Base-by-base conservation (phyloP, 35 echinoderm and acorn worm genomes). In the Apostichopus californicus region DNA sequence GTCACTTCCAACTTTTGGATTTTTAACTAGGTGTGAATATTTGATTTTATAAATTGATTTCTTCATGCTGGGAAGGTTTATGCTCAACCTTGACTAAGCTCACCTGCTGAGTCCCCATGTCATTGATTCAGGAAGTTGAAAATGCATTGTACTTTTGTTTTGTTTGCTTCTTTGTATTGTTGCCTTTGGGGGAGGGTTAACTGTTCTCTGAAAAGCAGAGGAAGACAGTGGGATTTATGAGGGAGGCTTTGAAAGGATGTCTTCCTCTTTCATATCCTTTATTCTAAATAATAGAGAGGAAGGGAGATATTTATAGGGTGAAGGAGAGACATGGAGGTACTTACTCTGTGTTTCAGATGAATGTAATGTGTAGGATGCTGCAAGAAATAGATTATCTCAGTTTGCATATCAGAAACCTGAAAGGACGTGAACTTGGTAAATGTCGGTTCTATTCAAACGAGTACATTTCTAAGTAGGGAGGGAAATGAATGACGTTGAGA, bases 1-100 rank as follows among this genome's bases (percentile, higher is more conserved):
- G 34, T 46, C 34, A 46, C 34, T 46, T 46, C 34, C 34, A 46
- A 46, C 34, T 46, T 46, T 46, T 68, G 18, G 18, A 68, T 68
- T 68, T 18, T 68, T 17, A 68, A 25, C 64, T 4, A 68, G 64
- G 64, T 68, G 64, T 68, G 64, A 18, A 68, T 14, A 68, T 68
- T 18, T 68, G 64, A 68, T 68, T 68, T 68, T 2, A 68, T 14
- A 68, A 68, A 68, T 68, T 68, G 64, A 68, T 68, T 68, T 68
- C 64, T 68, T 68, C 64, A 68, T 18, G 18, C 64, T 68, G 64
- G 64, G 64, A 68, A 18, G 11, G 18, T 11, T 9, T 11, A 18
- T 68, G 64, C 64, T 68, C 64, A 68, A 68, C 64, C 64, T 68
- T 68, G 64, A 68, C 64, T 68, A 68, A 68, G 64, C 64, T 68